phyloP scores from a whole-genome alignment of 2,888 invertebrate genomes.

The Enchytraeus crypticus region DNA sequence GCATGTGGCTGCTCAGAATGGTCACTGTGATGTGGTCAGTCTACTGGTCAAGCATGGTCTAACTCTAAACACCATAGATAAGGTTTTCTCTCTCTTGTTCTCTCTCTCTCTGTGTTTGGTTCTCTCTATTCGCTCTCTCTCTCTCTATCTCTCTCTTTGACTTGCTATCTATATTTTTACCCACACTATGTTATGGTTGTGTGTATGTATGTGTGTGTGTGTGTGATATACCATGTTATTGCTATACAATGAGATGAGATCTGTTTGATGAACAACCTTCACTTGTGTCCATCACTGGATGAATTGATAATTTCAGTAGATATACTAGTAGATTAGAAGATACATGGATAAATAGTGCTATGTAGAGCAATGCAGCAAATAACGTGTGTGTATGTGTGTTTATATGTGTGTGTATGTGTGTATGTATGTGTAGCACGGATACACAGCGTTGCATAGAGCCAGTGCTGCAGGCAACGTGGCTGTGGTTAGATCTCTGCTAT shows the following conservation, averaged over 20 bases:
- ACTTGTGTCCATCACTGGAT: no score
- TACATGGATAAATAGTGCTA: no score
- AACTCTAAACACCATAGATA: conserved; percentile 52
- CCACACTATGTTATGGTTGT: background rate
- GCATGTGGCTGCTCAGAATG: conserved; percentile 54
- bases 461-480: conserved; percentile 73
- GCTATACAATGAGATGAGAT: no score
- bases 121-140: conserved; percentile 36
- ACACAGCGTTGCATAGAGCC: conserved; percentile 68
- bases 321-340: no score
- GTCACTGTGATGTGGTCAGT: conserved; percentile 52
- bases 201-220: background rate
- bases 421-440: conserved; percentile 55
- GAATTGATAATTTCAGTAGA: no score
- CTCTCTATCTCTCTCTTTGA: background rate
- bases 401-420: no score
- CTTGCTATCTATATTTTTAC: background rate
- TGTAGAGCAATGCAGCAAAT: no score
- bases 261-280: no score
- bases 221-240: background rate
- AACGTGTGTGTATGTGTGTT: no score
- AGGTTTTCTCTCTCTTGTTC: no score
- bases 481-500: conserved; percentile 62
- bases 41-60: conserved; percentile 51
- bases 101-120: no score